Evolutionary conservation across 2,113 vertebrate genomes (phyloP).

Genomic region (Platichthys flesus): DNA sequence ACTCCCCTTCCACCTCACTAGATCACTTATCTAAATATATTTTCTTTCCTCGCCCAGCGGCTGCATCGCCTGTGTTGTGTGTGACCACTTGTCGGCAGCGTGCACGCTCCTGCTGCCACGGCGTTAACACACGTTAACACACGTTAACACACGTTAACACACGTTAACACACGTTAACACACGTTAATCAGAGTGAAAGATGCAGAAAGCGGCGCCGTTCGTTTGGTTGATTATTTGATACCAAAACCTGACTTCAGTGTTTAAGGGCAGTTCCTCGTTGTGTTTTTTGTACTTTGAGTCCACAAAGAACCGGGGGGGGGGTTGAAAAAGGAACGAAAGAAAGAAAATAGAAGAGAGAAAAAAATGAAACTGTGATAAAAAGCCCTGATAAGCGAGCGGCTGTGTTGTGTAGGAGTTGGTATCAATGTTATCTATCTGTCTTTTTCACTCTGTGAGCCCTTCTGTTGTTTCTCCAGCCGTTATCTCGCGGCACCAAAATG

Average conservation of each 20-base stretch:
- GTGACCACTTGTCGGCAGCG: not conserved
- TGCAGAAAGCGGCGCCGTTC: slow-evolving; percentile 33
- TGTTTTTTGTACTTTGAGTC: slow-evolving; percentile 58
- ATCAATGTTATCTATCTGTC: slow-evolving; percentile 97
- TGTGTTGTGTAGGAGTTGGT: slow-evolving; percentile 96
- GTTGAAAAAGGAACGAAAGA: slow-evolving; percentile 58
- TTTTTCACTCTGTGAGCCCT: slow-evolving; percentile 92
- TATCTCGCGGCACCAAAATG: slow-evolving; percentile 96
- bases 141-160: too few relatives aligned
- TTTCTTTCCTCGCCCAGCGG: slow-evolving; percentile 21
- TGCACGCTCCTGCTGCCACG: not conserved
- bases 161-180: too few relatives aligned
- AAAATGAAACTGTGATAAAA: slow-evolving; percentile 89
- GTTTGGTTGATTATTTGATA: slow-evolving; percentile 76
- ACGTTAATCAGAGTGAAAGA: slow-evolving; percentile 17
- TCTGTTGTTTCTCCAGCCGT: slow-evolving; percentile 94
- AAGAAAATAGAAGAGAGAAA: slow-evolving; percentile 47
- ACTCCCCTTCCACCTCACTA: slow-evolving; percentile 39
- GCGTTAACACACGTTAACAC: not conserved
- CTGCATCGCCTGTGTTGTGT: not conserved
- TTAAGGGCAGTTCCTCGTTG: slow-evolving; percentile 79
- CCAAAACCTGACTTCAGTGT: slow-evolving; percentile 82
- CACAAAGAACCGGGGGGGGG: slow-evolving; percentile 78
- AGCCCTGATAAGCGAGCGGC: slow-evolving; percentile 90
- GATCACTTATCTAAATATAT: slow-evolving; percentile 56